Percentiles rank a stretch among this genome's conserved stretches.
These are phyloP conservation scores for Prionailurus bengalensis DNA, from an alignment of 2,113 vertebrate species.

Conservation along the genomic window DNA sequence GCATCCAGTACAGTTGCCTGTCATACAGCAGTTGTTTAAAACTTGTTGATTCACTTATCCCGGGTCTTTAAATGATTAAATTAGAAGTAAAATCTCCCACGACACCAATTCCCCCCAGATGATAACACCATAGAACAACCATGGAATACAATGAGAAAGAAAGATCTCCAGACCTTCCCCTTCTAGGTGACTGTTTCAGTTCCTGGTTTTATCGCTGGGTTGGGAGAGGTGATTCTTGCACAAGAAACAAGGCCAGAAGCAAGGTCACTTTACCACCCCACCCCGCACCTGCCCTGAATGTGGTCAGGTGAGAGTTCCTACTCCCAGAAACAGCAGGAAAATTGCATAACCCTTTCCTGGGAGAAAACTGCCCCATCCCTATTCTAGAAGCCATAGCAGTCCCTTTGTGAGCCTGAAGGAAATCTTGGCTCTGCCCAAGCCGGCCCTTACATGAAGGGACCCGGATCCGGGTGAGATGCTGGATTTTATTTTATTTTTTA, in stretches of 20 bases:
- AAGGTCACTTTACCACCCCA: neutral
- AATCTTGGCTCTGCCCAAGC: neutral
- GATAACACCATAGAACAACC: neutral
- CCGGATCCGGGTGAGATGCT: neutral
- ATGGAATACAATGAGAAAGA: neutral
- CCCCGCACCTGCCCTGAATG: neutral
- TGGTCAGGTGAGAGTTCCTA: neutral
- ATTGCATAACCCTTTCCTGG: neutral
- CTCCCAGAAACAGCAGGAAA: conserved; percentile 43
- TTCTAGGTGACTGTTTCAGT: neutral
- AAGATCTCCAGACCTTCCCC: neutral
- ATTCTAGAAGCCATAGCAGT: neutral
- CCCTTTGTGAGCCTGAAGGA: neutral
- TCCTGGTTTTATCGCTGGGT: neutral
- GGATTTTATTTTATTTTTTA: neutral
- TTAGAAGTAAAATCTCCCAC: neutral
- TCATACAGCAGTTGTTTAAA: neutral
- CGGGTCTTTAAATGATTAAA: conserved; percentile 36
- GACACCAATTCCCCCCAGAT: neutral
- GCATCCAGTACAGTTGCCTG: neutral
- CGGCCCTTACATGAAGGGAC: neutral
- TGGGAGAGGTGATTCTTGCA: neutral
- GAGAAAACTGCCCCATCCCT: neutral
- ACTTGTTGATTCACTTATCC: neutral
- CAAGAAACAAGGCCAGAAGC: conserved; percentile 6